A percentile compares a stretch with the other conserved stretches of the same genome.
Evolutionary conservation across 2,113 vertebrate genomes (phyloP).

Genomic region (Chelonoidis abingdonii): DNA sequence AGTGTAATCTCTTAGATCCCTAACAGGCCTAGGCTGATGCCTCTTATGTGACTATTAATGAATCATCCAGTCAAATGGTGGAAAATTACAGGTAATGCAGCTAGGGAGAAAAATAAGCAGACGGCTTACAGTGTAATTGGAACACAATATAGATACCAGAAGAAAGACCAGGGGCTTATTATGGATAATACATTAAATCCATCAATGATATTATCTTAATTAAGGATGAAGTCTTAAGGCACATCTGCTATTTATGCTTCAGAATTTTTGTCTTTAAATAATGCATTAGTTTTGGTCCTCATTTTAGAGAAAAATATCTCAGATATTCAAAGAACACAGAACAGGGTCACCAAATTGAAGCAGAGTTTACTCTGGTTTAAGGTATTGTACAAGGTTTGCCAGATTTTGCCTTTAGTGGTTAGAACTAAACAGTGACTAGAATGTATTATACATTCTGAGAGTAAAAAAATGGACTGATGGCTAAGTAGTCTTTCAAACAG

Average conservation of each 20-base stretch:
- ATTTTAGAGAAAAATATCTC: not conserved
- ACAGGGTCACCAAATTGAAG: not conserved
- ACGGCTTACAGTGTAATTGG: not conserved
- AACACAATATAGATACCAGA: not conserved
- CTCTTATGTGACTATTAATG: not conserved
- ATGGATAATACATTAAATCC: not conserved
- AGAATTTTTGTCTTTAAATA: not conserved
- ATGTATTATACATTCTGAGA: constrained; percentile 15
- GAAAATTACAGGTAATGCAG: not conserved
- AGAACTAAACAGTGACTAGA: not conserved
- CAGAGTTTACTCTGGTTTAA: accelerated
- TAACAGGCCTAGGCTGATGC: not conserved
- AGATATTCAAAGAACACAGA: not conserved
- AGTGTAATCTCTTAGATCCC: not conserved
- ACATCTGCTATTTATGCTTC: not conserved
- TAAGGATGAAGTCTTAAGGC: not conserved
- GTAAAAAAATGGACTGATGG: not conserved
- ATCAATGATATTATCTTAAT: not conserved
- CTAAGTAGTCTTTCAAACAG: not conserved
- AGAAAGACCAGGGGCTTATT: not conserved
- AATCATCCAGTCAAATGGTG: not conserved
- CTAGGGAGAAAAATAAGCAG: not conserved
- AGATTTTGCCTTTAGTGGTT: not conserved
- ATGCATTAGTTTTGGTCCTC: not conserved
- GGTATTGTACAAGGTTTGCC: not conserved